These are phyloP conservation scores for Disparrhopalites patrizii DNA, from an alignment of 2,888 invertebrate genomes.

Conservation along the genomic window DNA sequence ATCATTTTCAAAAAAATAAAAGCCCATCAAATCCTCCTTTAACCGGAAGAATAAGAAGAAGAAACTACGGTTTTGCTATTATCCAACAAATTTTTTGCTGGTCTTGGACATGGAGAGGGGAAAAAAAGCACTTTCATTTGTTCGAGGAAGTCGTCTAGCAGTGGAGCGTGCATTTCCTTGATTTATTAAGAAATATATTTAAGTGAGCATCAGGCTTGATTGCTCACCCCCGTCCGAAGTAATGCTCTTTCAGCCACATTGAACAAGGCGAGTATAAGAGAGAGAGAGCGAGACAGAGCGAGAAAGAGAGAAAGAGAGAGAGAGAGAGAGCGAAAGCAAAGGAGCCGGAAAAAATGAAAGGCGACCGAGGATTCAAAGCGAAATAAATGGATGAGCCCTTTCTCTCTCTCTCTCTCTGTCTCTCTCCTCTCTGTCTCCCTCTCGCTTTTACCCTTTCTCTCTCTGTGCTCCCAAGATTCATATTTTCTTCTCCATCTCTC, in stretches of 20 bases:
- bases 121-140: neutral
- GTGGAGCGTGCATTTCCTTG: slow-evolving; percentile 9
- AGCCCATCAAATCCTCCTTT: no score
- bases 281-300: neutral
- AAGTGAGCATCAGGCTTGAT: neutral
- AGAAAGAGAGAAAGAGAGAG: neutral
- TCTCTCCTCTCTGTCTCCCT: neutral
- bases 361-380: no score
- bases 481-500: no score
- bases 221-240: no score
- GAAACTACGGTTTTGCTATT: no score
- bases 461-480: no score
- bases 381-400: no score
- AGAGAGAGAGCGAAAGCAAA: neutral
- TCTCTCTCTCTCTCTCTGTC: slow-evolving; percentile 13
- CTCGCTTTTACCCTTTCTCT: neutral
- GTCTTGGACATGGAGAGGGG: neutral
- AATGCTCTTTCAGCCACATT: neutral
- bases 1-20: no score
- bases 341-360: neutral
- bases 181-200: slow-evolving; percentile 10
- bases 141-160: no score
- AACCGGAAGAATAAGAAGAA: no score
- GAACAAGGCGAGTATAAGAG: no score
- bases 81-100: no score